Evolutionary conservation across 2,797 vertebrate genomes (phyloP).

Genomic region (Coregonus suidteri): DNA sequence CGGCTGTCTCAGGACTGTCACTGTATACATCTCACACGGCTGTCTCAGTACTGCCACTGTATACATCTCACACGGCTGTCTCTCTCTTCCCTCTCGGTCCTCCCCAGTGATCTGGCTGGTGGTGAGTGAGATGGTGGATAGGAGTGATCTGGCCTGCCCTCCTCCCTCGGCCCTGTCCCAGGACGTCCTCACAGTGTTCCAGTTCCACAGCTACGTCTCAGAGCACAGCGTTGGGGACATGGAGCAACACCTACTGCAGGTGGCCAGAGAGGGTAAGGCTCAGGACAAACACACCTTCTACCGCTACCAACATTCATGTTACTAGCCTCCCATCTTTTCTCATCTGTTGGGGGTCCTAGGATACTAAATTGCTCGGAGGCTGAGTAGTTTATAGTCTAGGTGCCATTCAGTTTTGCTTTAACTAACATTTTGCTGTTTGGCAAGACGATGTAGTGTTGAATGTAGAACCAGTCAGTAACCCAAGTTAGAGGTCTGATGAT

Average conservation of each 20-base stretch:
- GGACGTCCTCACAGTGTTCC: slow-evolving; percentile 92
- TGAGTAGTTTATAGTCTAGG: not conserved
- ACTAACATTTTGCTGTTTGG: not conserved
- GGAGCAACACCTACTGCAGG: slow-evolving; percentile 84
- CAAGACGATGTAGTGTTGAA: not conserved
- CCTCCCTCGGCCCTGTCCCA: slow-evolving; percentile 74
- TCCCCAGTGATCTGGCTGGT: slow-evolving; percentile 83
- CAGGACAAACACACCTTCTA: not conserved
- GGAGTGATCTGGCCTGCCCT: slow-evolving; percentile 73
- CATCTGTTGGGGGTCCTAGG: not conserved
- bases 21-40: too few relatives aligned
- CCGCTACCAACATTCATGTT: not conserved
- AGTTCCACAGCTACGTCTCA: slow-evolving; percentile 87
- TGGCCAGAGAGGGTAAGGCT: slow-evolving; percentile 86
- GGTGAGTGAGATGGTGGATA: slow-evolving; percentile 90
- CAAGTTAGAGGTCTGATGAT: not conserved
- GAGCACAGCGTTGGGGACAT: slow-evolving; percentile 84
- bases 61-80: too few relatives aligned
- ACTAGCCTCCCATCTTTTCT: not conserved
- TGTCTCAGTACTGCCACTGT: too few relatives aligned
- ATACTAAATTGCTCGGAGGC: not conserved
- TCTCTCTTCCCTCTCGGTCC: too few relatives aligned
- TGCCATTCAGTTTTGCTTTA: not conserved
- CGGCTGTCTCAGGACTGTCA: too few relatives aligned
- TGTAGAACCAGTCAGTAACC: not conserved